Evolutionary conservation across 1,140 invertebrate species (phyloP).

Genomic region (Phocides pigmalion): DNA sequence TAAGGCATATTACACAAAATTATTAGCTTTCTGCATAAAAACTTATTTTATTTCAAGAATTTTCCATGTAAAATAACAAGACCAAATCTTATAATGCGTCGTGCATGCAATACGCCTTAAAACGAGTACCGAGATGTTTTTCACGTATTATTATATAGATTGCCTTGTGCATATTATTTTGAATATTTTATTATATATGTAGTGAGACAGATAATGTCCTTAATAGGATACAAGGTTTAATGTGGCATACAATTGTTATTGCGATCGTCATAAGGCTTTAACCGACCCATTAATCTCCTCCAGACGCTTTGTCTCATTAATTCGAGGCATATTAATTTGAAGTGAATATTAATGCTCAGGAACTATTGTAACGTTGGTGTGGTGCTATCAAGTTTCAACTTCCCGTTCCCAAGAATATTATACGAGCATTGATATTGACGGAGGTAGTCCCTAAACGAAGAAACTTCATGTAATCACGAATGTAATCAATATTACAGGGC

Average conservation of each 20-base stretch:
- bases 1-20: too few species aligned
- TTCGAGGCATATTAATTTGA: slow-evolving; percentile 12
- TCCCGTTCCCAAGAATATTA: slow-evolving; percentile 29
- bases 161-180: too few species aligned
- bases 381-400: slow-evolving; percentile 25
- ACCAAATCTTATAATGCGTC: too few species aligned
- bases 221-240: slow-evolving; percentile 1
- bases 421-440: slow-evolving; percentile 29
- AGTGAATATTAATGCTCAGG: slow-evolving; percentile 20
- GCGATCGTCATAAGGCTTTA: slow-evolving; percentile 12
- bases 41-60: too few species aligned
- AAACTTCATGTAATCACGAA: slow-evolving; percentile 34
- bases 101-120: too few species aligned
- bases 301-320: slow-evolving; percentile 22
- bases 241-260: slow-evolving; percentile 2
- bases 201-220: too few species aligned
- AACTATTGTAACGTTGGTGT: slow-evolving; percentile 15
- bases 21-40: too few species aligned
- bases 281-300: slow-evolving; percentile 6
- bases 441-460: slow-evolving; percentile 24
- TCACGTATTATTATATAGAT: too few species aligned
- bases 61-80: too few species aligned
- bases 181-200: too few species aligned
- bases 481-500: slow-evolving; percentile 29
- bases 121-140: too few species aligned